Conservation (phyloP, 2,113 vertebrate genomes). For the Vombatus ursinus region DNA sequence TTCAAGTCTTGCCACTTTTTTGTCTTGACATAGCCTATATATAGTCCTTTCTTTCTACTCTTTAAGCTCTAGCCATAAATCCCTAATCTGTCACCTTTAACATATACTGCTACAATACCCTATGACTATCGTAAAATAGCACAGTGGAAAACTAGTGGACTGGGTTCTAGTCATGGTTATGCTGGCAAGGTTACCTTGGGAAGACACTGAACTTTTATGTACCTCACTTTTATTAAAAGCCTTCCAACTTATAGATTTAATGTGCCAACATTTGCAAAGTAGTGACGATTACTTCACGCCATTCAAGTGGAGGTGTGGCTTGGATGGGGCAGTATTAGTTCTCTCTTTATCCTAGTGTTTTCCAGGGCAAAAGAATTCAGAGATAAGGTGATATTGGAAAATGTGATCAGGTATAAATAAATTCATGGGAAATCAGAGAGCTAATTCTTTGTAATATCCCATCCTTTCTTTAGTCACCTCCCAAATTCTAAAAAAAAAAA, state of each 20-base stretch:
- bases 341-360: not conserved
- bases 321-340: not conserved
- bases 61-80: not conserved
- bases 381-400: not conserved
- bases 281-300: not conserved
- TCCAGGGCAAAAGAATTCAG: not conserved
- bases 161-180: not conserved
- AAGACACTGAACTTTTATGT: not conserved
- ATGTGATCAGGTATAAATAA: not conserved
- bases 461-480: not conserved
- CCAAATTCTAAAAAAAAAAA: not conserved
- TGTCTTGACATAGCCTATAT: not conserved
- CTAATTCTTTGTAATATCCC: not conserved
- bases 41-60: not conserved
- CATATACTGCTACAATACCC: not conserved
- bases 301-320: not conserved
- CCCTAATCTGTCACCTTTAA: not conserved
- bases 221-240: not conserved
- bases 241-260: not conserved
- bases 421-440: not conserved
- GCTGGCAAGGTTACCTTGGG: not conserved
- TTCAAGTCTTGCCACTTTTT: not conserved
- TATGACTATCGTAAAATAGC: not conserved
- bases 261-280: not conserved
- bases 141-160: not conserved